These are phyloP conservation scores for Kuschelorhynchus macadamiae DNA, from an alignment of 2,888 invertebrate genomes.

Conservation along the genomic window DNA sequence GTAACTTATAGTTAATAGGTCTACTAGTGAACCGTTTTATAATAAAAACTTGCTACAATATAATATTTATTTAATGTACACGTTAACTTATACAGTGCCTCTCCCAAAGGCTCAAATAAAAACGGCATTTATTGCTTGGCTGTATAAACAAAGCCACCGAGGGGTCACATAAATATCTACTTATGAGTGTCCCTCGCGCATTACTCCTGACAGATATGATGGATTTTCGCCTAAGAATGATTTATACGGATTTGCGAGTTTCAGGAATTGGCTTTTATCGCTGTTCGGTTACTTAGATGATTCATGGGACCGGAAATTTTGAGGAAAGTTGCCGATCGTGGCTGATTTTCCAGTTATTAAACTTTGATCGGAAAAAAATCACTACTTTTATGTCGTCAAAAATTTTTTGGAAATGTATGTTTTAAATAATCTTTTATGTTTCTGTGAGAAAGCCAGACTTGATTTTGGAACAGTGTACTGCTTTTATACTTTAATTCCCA, in stretches of 20 bases:
- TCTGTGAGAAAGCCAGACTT: no score
- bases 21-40: no score
- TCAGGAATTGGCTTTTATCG: slow-evolving; percentile 42
- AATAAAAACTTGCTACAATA: no score
- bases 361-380: no score
- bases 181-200: slow-evolving; percentile 62
- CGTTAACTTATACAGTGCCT: slow-evolving; percentile 11
- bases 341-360: no score
- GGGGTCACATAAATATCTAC: slow-evolving; percentile 63
- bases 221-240: slow-evolving; percentile 62
- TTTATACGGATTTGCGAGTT: slow-evolving; percentile 55
- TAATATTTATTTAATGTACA: no score
- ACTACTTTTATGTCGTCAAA: no score
- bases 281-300: slow-evolving; percentile 33
- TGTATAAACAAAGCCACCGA: slow-evolving; percentile 61
- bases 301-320: slow-evolving; percentile 17
- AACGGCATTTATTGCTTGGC: slow-evolving; percentile 68
- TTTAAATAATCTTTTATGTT: no score
- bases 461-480: no score
- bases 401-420: no score
- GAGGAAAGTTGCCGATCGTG: background rate
- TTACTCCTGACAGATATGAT: slow-evolving; percentile 62
- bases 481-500: no score
- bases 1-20: no score
- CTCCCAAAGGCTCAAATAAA: slow-evolving; percentile 38